Evolutionary conservation across 1,140 invertebrate genomes (phyloP).

Genomic region (Trinorchestia longiramus): DNA sequence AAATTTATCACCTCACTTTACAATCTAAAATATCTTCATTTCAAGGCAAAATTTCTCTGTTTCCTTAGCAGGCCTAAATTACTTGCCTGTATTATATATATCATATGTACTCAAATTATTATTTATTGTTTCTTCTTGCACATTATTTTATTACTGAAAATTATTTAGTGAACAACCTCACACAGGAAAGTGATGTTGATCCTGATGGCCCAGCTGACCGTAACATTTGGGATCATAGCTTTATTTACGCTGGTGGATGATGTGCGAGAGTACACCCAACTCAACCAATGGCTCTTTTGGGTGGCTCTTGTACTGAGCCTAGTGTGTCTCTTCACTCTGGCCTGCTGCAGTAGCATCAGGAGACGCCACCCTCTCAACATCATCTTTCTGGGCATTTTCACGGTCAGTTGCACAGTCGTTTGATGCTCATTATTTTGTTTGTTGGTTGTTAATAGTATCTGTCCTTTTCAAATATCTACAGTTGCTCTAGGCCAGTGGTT

Average conservation of each 20-base stretch:
- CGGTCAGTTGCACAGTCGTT: too few relatives aligned
- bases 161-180: neutral
- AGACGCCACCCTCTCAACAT: constrained; percentile 89
- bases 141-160: neutral
- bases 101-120: neutral
- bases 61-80: too few relatives aligned
- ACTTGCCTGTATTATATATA: neutral
- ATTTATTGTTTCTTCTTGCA: too few relatives aligned
- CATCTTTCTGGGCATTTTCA: constrained; percentile 89
- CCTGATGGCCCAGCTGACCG: constrained; percentile 81
- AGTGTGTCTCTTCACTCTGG: constrained; percentile 84
- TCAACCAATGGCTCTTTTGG: constrained; percentile 75
- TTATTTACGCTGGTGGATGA: constrained; percentile 79
- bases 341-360: constrained; percentile 87
- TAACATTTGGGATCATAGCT: constrained; percentile 84
- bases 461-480: too few relatives aligned
- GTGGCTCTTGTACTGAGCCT: constrained; percentile 80
- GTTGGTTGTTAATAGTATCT: too few relatives aligned
- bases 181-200: constrained; percentile 85
- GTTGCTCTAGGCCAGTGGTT: too few relatives aligned
- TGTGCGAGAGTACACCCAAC: constrained; percentile 74
- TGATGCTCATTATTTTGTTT: too few relatives aligned
- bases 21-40: too few relatives aligned
- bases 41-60: too few relatives aligned
- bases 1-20: too few relatives aligned